Conservation (phyloP, 92 coral and sea anemone species). For the Muricea muricata region DNA sequence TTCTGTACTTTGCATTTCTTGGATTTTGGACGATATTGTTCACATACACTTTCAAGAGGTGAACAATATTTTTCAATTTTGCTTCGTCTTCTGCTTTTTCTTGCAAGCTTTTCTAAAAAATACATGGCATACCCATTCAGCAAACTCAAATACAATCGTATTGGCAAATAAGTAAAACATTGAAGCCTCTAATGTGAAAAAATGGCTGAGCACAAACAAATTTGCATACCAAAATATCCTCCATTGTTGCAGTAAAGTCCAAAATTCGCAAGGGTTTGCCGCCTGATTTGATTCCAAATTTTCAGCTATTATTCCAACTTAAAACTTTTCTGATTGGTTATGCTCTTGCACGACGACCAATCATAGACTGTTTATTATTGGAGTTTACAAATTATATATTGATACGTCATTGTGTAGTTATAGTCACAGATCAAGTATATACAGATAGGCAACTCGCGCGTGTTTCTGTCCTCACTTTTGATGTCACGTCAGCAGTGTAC, state of each 20-base stretch:
- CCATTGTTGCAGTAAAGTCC: slow-evolving; percentile 55
- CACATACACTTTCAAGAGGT: slow-evolving; percentile 84
- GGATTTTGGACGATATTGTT: slow-evolving; percentile 88
- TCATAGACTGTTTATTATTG: neutral
- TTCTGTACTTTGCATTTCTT: slow-evolving; percentile 81
- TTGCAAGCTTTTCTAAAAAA: slow-evolving; percentile 68
- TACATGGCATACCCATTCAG: neutral
- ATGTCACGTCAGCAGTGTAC: too few relatives aligned
- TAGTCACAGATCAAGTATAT: too few relatives aligned
- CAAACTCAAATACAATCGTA: neutral
- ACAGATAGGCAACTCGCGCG: too few relatives aligned
- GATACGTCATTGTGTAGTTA: slow-evolving; percentile 16
- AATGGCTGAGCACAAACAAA: neutral
- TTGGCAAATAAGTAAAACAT: neutral
- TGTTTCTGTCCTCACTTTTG: too few relatives aligned
- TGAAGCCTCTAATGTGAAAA: neutral
- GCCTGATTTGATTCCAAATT: neutral
- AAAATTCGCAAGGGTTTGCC: neutral
- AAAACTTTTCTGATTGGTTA: neutral
- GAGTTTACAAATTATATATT: neutral
- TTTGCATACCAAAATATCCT: slow-evolving; percentile 79
- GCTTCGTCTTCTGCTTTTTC: slow-evolving; percentile 55
- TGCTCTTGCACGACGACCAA: neutral
- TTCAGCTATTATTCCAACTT: neutral
- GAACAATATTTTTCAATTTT: slow-evolving; percentile 64